Evolutionary conservation across 1,140 invertebrate species (phyloP), one percentile per base, ranked within the genome.

Genomic region (Caenorhabditis briggsae): DNA sequence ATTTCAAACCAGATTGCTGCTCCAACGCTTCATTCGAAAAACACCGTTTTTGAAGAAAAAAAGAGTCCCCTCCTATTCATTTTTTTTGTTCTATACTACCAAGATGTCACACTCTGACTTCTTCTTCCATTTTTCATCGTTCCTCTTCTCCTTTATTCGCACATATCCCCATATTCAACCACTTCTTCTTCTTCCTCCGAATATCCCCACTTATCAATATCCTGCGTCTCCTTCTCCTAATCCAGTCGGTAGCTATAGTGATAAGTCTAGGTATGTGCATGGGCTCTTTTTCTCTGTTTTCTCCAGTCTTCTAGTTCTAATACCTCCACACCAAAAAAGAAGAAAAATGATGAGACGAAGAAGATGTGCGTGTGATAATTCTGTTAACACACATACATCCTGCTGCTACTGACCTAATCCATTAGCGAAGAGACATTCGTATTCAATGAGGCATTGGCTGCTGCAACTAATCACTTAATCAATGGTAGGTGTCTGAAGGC

Each of bases 381-480:
- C 33, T 78, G 46, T 78, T 78, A 78, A 78, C n/a, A 78, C 70
- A 78, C 33, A 33, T 33, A 33, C 33, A 33, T 33, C 33, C 33
- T 78, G 20, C 70, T 50, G 46, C 70, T 78, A 46, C 70, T 78
- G 46, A 41, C 70, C 70, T 78, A 78, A 78, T 78, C 70, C 70
- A 78, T 78, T 78, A 78, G 70, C 46, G 46, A 33, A 18, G 20
- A 78, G 70, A 78, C 12, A 50, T 61, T 61, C 23, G 46, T 46
- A 50, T 50, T 46, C 43, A 50, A 50, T 50, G 46, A 50, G n/a
- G 70, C 46, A 41, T 43, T 48, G 70, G 70, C 43, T 78, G 70
- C 43, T 78, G 70, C 70, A 78, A 78, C 70, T 78, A 78, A 78
- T 70, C 64, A 70, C 64, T 70, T 70, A 70, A 70, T 78, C 70